A percentile compares a stretch with the other conserved stretches of the same genome.
phyloP scores from a whole-genome alignment of 1,140 invertebrate species.

The Leptonema lineaticorne region DNA sequence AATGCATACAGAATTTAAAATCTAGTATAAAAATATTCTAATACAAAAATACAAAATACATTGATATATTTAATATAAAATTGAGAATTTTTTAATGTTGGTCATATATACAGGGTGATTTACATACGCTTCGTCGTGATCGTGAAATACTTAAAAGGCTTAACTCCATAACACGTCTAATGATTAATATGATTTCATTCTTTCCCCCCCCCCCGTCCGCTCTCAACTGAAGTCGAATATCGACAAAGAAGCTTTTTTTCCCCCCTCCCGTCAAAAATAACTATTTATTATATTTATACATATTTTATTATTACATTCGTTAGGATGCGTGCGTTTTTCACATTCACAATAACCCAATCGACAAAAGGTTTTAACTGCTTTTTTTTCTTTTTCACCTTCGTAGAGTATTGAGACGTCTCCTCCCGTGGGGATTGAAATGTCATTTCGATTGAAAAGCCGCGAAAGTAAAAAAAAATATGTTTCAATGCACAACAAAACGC shows the following conservation, averaged over 20 bases:
- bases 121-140: not conserved
- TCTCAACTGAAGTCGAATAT: too few species aligned
- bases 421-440: constrained; percentile 21
- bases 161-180: not conserved
- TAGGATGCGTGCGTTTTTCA: constrained; percentile 40
- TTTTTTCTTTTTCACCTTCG: too few species aligned
- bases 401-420: constrained; percentile 18
- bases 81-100: too few species aligned
- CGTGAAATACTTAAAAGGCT: constrained; percentile 1
- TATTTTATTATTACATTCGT: constrained; percentile 39
- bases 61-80: too few species aligned
- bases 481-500: too few species aligned
- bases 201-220: not conserved
- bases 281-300: constrained; percentile 17
- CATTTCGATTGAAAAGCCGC: constrained; percentile 1
- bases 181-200: constrained; percentile 5
- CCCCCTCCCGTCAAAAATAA: constrained; percentile 3
- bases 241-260: not conserved
- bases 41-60: too few species aligned
- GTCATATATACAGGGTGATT: too few species aligned
- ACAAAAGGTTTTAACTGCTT: constrained; percentile 6
- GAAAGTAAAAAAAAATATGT: not conserved
- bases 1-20: too few species aligned
- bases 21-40: too few species aligned
- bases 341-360: not conserved